Conservation (phyloP, 2,113 vertebrate species). For the Brachyhypopomus gauderio region DNA sequence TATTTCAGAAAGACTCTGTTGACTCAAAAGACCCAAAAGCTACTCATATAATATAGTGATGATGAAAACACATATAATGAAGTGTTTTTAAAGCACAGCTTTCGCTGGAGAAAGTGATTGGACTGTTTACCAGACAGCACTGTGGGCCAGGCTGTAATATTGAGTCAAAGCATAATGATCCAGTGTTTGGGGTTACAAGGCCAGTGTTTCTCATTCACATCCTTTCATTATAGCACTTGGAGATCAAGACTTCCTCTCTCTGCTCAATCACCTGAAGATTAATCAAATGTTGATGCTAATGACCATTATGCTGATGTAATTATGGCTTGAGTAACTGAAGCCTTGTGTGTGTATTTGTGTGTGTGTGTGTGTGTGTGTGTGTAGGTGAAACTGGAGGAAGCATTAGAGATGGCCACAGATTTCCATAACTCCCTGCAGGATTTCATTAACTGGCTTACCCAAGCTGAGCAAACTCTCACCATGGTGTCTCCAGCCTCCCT, state of each 20-base stretch:
- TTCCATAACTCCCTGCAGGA: conserved; percentile 98
- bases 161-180: conserved; percentile 39
- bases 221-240: conserved; percentile 17
- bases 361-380: conserved; percentile 67
- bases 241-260: conserved; percentile 29
- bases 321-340: conserved; percentile 9
- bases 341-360: conserved; percentile 8
- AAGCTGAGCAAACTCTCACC: conserved; percentile 93
- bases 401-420: conserved; percentile 86
- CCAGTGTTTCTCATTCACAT: conserved; percentile 26
- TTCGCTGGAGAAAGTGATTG: conserved; percentile 3
- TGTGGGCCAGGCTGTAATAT: conserved; percentile 25
- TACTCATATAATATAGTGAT: background rate
- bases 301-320: conserved; percentile 20
- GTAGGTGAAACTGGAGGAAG: conserved; percentile 93
- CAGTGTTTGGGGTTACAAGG: conserved; percentile 28
- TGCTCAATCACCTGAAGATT: conserved; percentile 23
- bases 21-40: too few relatives aligned
- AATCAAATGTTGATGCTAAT: conserved; percentile 11
- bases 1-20: background rate
- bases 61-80: too few relatives aligned
- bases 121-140: conserved; percentile 29
- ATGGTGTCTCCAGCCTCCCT: conserved; percentile 91
- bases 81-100: background rate
- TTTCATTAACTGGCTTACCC: conserved; percentile 98